A percentile compares a stretch with the other conserved stretches of the same genome.
Evolutionary conservation across 2,888 invertebrate species (phyloP).

Genomic region (Myopa testacea): DNA sequence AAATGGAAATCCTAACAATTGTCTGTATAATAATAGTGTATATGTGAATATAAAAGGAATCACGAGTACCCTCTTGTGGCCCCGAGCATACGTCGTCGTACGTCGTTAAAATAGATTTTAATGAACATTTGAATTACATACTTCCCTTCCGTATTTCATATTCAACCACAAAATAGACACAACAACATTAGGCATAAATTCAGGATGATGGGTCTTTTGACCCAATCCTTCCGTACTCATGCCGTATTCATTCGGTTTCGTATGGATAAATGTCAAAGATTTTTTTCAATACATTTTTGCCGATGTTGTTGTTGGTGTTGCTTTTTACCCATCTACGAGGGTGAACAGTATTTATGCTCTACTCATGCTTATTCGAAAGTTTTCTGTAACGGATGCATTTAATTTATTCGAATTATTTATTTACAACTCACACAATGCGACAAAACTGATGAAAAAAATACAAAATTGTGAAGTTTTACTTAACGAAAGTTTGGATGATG

Average conservation of each 20-base stretch:
- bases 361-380: slow-evolving; percentile 6
- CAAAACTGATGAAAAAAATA: slow-evolving; percentile 46
- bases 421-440: slow-evolving; percentile 47
- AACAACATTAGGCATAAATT: slow-evolving; percentile 41
- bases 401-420: slow-evolving; percentile 69
- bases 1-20: neutral
- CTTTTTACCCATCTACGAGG: slow-evolving; percentile 28
- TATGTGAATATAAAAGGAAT: neutral
- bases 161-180: slow-evolving; percentile 25
- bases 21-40: neutral
- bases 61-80: slow-evolving; percentile 2
- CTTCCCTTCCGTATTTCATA: slow-evolving; percentile 17
- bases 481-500: neutral
- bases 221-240: slow-evolving; percentile 49
- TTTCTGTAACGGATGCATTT: slow-evolving; percentile 66
- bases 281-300: slow-evolving; percentile 25
- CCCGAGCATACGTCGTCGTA: neutral
- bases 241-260: slow-evolving; percentile 48
- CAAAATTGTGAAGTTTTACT: slow-evolving; percentile 56
- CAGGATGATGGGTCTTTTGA: neutral
- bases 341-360: slow-evolving; percentile 15
- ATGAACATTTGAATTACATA: slow-evolving; percentile 26
- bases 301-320: slow-evolving; percentile 3
- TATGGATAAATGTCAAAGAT: slow-evolving; percentile 59
- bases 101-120: slow-evolving; percentile 15